Evolutionary conservation across 2,797 vertebrate species (phyloP), one percentile per base, ranked within the genome.

Genomic region (Enoplosus armatus): DNA sequence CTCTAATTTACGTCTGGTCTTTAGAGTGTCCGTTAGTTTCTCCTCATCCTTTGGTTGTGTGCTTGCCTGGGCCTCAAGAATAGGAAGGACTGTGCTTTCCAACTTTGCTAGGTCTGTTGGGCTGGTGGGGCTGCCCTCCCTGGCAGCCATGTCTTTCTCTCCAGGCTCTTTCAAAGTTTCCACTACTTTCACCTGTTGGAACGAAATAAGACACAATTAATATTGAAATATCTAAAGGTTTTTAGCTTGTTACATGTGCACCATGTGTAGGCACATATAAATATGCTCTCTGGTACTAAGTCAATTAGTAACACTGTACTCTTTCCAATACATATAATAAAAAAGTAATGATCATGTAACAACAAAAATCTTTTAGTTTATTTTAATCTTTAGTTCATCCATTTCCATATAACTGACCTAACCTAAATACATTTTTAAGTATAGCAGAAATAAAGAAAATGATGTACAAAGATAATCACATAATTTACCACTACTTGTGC

Each of bases 61-160:
- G 93, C 91, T 95, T 86, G 94, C 88, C 88, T 98, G 95, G 83
- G 97, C 96, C 93, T 98, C 96, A 80, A 99, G 95, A 76, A 94
- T 86, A 14, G 94, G 83, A 78, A 94, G 94, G 54, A 99, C 96
- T 0, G 96, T 97, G 86, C 96, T 99, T 92, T 99, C 97, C 93
- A 96, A 83, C 89, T 98, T 99, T 61, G 97, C 96, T 60, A 99
- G 89, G 89, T 98, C 98, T 67, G 97, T 97, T 43, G 96, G 97
- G 88, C 97, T 98, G 24, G 96, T 96, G 45, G 96, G 96, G 87
- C 96, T 97, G 53, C 89, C 91, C 89, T 96, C 97, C 88, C 95
- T 95, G 33, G 91, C 86, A 85, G 93, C 53, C 6, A 71, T 81
- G 39, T 96, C 96, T 89, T 95, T 96, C 79, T 96, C 95, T 71